phyloP scores from a whole-genome alignment of 2,888 invertebrate genomes.

The Tetranychus truncatus region DNA sequence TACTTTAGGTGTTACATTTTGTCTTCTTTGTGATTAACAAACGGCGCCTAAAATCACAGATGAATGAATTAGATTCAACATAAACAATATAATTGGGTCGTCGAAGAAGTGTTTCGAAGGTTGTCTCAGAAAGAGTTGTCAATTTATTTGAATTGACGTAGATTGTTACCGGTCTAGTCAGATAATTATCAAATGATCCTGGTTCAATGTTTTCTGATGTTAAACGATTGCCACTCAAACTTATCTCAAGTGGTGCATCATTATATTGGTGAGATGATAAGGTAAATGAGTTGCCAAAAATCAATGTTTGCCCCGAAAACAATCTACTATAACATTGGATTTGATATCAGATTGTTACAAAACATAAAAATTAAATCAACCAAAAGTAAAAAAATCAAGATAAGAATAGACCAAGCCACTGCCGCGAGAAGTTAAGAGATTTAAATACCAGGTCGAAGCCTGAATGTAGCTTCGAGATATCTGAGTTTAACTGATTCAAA shows the following conservation, averaged over 20 bases:
- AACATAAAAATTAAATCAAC: no score
- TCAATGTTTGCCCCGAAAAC: no score
- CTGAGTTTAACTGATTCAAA: no score
- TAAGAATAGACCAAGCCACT: no score
- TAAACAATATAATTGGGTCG: background rate
- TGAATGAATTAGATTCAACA: background rate
- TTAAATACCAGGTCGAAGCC: no score
- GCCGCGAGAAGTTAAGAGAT: no score
- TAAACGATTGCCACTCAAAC: slow-evolving; percentile 11
- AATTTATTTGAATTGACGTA: slow-evolving; percentile 4
- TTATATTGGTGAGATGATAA: background rate
- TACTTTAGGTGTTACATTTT: background rate
- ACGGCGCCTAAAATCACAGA: background rate
- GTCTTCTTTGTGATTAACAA: slow-evolving; percentile 5
- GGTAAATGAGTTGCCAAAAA: background rate
- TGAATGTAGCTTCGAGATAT: no score
- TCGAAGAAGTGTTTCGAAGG: background rate
- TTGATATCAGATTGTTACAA: no score
- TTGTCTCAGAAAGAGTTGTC: background rate
- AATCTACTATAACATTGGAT: no score
- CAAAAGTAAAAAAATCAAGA: no score
- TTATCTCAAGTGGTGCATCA: slow-evolving; percentile 8
- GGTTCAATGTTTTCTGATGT: background rate
- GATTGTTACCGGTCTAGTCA: background rate
- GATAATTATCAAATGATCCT: slow-evolving; percentile 1